Conservation (phyloP, 2,888 invertebrate genomes). For the Magallana nippona region DNA sequence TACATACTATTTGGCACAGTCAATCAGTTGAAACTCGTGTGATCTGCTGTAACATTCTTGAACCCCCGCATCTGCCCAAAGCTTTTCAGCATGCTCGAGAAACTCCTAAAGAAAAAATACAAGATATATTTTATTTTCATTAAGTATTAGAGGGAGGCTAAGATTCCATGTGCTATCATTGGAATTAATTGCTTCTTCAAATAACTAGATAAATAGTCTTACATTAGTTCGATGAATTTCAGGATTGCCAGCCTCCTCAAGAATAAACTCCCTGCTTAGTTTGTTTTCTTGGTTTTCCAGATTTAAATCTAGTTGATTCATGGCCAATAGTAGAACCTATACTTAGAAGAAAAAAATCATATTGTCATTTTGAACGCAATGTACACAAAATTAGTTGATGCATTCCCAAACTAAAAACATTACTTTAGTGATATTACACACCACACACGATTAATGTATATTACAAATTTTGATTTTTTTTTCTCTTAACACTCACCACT, state of each 20-base stretch:
- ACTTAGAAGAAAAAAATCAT: slow-evolving; percentile 33
- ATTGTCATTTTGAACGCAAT: not conserved
- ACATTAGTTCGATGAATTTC: slow-evolving; percentile 63
- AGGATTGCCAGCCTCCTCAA: slow-evolving; percentile 63
- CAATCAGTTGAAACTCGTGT: slow-evolving; percentile 89
- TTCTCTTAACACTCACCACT: slow-evolving; percentile 80
- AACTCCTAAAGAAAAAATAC: slow-evolving; percentile 84
- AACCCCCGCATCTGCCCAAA: slow-evolving; percentile 88
- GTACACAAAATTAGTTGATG: not conserved
- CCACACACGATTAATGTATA: too few species aligned
- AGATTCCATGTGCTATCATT: not conserved
- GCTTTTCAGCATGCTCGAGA: slow-evolving; percentile 84
- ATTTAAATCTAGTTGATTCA: slow-evolving; percentile 72
- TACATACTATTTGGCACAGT: slow-evolving; percentile 91
- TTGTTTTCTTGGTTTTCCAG: slow-evolving; percentile 81
- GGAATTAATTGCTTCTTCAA: not conserved
- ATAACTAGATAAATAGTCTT: slow-evolving; percentile 32
- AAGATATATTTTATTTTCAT: not conserved
- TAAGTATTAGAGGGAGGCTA: not conserved
- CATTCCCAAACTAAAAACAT: too few species aligned
- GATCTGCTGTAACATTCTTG: slow-evolving; percentile 86
- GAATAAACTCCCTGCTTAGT: slow-evolving; percentile 79
- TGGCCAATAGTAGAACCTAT: slow-evolving; percentile 76
- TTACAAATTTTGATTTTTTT: too few species aligned
- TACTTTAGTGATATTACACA: too few species aligned